A percentile compares a stretch with the other conserved stretches of the same genome.
phyloP scores from a whole-genome alignment of 2,113 vertebrate genomes.

The Pimephales promelas region DNA sequence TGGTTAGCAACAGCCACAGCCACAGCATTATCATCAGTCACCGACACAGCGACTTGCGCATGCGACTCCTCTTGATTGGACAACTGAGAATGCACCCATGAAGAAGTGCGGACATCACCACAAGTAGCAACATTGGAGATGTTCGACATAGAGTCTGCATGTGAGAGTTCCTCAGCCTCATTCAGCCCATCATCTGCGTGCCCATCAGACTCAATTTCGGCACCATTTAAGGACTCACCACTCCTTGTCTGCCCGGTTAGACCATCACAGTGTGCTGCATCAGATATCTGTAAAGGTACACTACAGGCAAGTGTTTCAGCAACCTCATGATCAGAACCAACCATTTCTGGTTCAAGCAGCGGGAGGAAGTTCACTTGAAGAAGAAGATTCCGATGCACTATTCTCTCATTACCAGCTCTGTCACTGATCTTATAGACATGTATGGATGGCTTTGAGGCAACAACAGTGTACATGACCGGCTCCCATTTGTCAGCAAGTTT shows the following conservation, averaged over 20 bases:
- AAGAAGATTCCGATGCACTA: constrained; percentile 24
- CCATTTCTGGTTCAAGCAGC: not conserved
- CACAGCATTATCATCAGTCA: not conserved
- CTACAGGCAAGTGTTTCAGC: not conserved
- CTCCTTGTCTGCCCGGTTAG: not conserved
- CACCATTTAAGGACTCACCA: too few relatives aligned
- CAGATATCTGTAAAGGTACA: too few relatives aligned
- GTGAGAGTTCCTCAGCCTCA: not conserved
- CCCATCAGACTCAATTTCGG: not conserved
- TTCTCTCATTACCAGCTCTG: constrained; percentile 6
- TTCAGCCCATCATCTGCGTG: not conserved
- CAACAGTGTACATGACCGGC: constrained; percentile 19
- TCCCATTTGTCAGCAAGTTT: constrained; percentile 47
- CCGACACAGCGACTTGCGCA: not conserved
- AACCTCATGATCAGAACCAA: not conserved
- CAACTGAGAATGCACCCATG: constrained; percentile 11
- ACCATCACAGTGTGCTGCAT: not conserved
- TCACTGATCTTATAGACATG: constrained; percentile 36
- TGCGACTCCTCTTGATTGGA: not conserved
- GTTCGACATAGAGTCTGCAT: not conserved
- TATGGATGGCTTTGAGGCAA: constrained; percentile 21
- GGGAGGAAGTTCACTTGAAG: constrained; percentile 46
- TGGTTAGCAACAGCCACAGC: not conserved
- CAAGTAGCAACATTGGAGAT: not conserved
- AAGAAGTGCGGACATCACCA: not conserved